These are phyloP conservation scores for Rhinopomastus cyanomelas DNA, from an alignment of 2,113 vertebrate genomes.

Conservation along the genomic window DNA sequence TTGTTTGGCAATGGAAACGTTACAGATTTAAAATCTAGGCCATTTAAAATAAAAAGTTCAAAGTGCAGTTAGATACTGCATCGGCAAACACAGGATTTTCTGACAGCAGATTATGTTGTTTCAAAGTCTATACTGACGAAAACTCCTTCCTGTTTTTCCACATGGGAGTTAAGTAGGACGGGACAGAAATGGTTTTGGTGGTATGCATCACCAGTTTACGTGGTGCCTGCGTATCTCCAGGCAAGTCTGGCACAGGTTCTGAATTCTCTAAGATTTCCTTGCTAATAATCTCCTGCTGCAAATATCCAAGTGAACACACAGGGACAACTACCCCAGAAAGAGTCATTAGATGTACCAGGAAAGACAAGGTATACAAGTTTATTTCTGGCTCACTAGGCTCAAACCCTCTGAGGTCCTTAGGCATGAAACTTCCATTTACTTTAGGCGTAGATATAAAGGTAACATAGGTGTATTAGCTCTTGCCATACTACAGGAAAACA, in stretches of 20 bases:
- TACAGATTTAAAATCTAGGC: background rate
- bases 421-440: background rate
- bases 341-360: background rate
- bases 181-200: background rate
- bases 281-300: background rate
- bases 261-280: background rate
- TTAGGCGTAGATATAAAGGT: background rate
- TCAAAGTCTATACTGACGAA: background rate
- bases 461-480: background rate
- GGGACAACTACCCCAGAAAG: background rate
- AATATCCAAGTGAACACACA: background rate
- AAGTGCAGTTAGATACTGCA: conserved; percentile 20
- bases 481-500: background rate
- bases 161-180: background rate
- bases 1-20: background rate
- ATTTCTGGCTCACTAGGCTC: background rate
- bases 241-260: accelerated
- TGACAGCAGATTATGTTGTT: background rate
- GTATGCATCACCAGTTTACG: background rate
- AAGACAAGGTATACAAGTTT: background rate
- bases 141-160: background rate
- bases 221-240: background rate
- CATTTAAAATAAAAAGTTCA: conserved; percentile 20
- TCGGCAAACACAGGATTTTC: background rate
- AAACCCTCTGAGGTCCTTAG: background rate